Evolutionary conservation across 2,797 vertebrate species (phyloP).

Genomic region (Tamandua tetradactyla): DNA sequence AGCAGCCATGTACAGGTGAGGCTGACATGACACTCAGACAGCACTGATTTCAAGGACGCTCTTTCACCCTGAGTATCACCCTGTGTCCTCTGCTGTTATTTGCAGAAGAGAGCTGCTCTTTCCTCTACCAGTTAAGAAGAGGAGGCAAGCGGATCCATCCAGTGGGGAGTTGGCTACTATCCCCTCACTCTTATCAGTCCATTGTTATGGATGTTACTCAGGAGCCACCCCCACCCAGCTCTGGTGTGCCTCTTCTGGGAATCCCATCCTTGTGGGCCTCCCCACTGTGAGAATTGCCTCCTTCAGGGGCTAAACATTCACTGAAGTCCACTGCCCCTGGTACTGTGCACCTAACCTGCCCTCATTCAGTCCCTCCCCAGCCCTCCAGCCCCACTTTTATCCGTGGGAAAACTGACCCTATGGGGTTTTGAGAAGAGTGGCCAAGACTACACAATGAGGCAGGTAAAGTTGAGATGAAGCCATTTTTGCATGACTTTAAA

Average conservation of each 20-base stretch:
- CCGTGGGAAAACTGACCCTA: background rate
- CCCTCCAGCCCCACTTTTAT: background rate
- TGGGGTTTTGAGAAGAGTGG: background rate
- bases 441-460: background rate
- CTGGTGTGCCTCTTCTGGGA: background rate
- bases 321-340: background rate
- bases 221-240: background rate
- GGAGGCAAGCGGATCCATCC: background rate
- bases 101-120: background rate
- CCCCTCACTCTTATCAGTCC: too few relatives aligned
- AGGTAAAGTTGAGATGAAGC: slow-evolving; percentile 3
- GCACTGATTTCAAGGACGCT: background rate
- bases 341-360: background rate
- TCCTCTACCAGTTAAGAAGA: background rate
- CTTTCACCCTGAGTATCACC: background rate
- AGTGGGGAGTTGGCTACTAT: background rate
- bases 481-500: background rate
- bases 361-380: background rate
- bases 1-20: background rate
- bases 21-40: background rate
- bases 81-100: too few relatives aligned
- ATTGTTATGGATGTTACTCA: background rate
- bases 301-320: background rate
- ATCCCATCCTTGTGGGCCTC: background rate
- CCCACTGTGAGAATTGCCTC: background rate